Conservation (phyloP, 2,888 invertebrate genomes). For the Xestia c-nigrum region DNA sequence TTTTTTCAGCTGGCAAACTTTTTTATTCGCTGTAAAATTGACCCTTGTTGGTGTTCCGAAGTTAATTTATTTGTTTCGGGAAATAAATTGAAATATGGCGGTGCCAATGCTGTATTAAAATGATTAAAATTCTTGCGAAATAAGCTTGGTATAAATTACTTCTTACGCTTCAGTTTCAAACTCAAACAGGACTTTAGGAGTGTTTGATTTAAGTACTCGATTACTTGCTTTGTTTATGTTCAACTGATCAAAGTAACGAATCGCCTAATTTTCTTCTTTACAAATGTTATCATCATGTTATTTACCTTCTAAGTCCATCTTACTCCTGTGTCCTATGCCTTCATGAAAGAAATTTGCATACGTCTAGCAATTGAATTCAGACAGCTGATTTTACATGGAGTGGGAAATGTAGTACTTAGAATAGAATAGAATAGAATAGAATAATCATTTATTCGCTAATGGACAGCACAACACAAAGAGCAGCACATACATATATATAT, state of each 20-base stretch:
- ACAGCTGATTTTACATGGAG: neutral
- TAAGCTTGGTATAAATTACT: conserved; percentile 26
- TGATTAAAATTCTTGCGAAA: conserved; percentile 37
- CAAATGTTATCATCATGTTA: neutral
- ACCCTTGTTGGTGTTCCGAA: conserved; percentile 18
- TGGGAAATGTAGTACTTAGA: neutral
- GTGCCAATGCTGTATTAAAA: conserved; percentile 23
- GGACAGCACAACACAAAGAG: too few relatives aligned
- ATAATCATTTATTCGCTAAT: too few relatives aligned
- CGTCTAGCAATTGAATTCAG: neutral
- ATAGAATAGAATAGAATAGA: too few relatives aligned
- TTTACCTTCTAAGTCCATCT: neutral
- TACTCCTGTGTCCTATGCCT: neutral
- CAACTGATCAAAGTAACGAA: neutral
- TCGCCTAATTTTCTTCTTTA: neutral
- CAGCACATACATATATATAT: too few relatives aligned
- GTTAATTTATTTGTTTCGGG: conserved; percentile 45
- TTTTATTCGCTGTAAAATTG: conserved; percentile 48
- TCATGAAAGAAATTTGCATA: neutral
- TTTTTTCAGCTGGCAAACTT: conserved; percentile 55
- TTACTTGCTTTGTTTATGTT: conserved; percentile 34
- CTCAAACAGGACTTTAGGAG: conserved; percentile 4
- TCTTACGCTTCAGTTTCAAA: conserved; percentile 21
- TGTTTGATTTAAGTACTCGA: conserved; percentile 14
- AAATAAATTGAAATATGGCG: conserved; percentile 22